phyloP scores from a whole-genome alignment of 2,888 invertebrate genomes.

The Nomada flava region DNA sequence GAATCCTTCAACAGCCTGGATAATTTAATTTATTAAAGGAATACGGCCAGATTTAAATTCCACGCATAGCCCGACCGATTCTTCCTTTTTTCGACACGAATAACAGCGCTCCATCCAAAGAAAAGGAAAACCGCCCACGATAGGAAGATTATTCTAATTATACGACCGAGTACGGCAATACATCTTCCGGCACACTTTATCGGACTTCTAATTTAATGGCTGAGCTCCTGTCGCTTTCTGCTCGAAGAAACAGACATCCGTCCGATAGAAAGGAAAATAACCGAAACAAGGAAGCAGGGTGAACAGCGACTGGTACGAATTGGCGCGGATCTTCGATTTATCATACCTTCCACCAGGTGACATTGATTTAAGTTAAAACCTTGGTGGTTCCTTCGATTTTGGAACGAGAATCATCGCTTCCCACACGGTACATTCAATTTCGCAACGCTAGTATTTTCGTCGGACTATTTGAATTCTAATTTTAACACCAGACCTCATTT shows the following conservation, averaged over 20 bases:
- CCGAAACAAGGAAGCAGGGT: constrained; percentile 52
- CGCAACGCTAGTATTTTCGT: background rate
- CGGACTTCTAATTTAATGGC: constrained; percentile 58
- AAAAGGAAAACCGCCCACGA: constrained; percentile 20
- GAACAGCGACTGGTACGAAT: constrained; percentile 60
- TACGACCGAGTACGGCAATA: constrained; percentile 19
- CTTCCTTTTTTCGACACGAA: background rate
- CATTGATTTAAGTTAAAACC: background rate
- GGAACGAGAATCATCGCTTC: background rate
- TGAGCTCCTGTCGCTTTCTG: constrained; percentile 63
- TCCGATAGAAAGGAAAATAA: constrained; percentile 60
- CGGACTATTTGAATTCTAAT: background rate
- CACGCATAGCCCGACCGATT: no score
- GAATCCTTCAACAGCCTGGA: no score
- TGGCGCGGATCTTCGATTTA: constrained; percentile 54
- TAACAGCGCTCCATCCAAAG: background rate
- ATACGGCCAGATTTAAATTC: background rate
- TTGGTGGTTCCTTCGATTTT: background rate
- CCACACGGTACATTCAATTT: background rate
- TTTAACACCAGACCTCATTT: no score
- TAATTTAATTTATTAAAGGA: background rate
- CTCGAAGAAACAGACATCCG: constrained; percentile 64
- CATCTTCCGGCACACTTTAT: constrained; percentile 56
- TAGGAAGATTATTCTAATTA: constrained; percentile 45
- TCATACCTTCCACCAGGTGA: background rate